Conservation (phyloP, 2,113 vertebrate species). For the Ophiodon elongatus region DNA sequence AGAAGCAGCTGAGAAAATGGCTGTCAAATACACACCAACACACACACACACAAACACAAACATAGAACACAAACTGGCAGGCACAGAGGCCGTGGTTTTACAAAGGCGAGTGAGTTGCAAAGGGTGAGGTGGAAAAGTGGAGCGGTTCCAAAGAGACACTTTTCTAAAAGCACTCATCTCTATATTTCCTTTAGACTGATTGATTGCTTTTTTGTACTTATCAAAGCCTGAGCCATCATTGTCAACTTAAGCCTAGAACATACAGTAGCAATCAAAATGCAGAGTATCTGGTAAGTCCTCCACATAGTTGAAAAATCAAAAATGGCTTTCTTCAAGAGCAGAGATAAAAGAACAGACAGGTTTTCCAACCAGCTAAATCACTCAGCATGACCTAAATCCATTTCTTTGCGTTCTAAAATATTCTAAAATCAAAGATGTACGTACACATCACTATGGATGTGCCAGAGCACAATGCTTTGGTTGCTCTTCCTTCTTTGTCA, state of each 20-base stretch:
- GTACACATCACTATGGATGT: slow-evolving; percentile 48
- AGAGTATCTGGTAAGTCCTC: slow-evolving; percentile 17
- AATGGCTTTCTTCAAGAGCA: slow-evolving; percentile 35
- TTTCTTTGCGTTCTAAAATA: slow-evolving; percentile 59
- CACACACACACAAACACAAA: slow-evolving; percentile 47
- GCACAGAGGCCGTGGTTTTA: slow-evolving; percentile 50
- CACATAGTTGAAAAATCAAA: slow-evolving; percentile 11
- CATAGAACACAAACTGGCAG: slow-evolving; percentile 54
- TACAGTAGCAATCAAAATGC: slow-evolving; percentile 35
- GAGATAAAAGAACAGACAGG: slow-evolving; percentile 50
- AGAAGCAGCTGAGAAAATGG: slow-evolving; percentile 72
- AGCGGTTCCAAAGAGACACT: slow-evolving; percentile 26
- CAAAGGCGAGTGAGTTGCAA: slow-evolving; percentile 49
- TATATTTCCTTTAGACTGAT: slow-evolving; percentile 11
- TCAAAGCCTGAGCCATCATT: slow-evolving; percentile 18
- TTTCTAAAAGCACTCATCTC: slow-evolving; percentile 8
- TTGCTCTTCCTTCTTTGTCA: slow-evolving; percentile 67
- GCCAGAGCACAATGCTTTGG: slow-evolving; percentile 51
- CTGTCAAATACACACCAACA: slow-evolving; percentile 60
- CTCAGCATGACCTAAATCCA: slow-evolving; percentile 66
- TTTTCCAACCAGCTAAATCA: slow-evolving; percentile 55
- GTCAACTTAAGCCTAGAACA: slow-evolving; percentile 1
- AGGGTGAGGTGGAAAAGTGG: slow-evolving; percentile 42
- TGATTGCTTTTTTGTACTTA: slow-evolving; percentile 7
- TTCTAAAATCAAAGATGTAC: slow-evolving; percentile 70